These are phyloP conservation scores for Dryococelus australis DNA, from an alignment of 2,888 invertebrate species.

Conservation along the genomic window DNA sequence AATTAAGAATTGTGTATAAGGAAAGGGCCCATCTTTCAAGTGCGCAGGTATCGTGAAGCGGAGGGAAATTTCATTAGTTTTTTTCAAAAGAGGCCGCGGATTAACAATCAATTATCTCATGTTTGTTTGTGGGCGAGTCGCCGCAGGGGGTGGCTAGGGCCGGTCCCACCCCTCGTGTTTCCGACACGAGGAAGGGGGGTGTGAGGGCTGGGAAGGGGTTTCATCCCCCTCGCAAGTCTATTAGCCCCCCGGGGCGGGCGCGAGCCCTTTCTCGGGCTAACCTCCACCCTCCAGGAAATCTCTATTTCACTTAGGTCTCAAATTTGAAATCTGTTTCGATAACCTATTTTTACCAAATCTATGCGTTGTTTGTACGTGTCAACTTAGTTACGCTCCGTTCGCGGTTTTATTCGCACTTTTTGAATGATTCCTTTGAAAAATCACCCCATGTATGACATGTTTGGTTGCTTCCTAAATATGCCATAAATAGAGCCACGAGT, in stretches of 20 bases:
- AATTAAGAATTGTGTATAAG: conserved; percentile 10
- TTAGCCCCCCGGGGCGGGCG: conserved; percentile 8
- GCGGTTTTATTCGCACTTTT: too few relatives aligned
- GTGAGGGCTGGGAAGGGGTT: background rate
- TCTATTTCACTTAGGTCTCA: background rate
- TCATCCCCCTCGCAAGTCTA: conserved; percentile 25
- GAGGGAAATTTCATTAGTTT: conserved; percentile 12
- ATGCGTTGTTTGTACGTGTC: too few relatives aligned
- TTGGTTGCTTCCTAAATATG: too few relatives aligned
- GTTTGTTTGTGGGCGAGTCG: conserved; percentile 26
- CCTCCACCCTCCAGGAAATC: background rate
- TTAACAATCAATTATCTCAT: conserved; percentile 29
- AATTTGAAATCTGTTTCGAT: background rate
- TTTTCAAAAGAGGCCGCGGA: conserved; percentile 12
- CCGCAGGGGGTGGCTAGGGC: background rate
- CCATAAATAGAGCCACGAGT: too few relatives aligned
- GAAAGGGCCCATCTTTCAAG: background rate
- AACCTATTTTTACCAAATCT: too few relatives aligned
- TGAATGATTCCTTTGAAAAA: too few relatives aligned
- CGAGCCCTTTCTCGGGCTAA: background rate
- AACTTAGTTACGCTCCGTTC: too few relatives aligned
- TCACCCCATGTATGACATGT: too few relatives aligned
- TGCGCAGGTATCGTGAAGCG: background rate
- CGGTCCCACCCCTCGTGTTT: background rate
- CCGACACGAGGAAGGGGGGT: background rate